Conservation (phyloP, 2,797 vertebrate species). For the Gymnothorax javanicus region DNA sequence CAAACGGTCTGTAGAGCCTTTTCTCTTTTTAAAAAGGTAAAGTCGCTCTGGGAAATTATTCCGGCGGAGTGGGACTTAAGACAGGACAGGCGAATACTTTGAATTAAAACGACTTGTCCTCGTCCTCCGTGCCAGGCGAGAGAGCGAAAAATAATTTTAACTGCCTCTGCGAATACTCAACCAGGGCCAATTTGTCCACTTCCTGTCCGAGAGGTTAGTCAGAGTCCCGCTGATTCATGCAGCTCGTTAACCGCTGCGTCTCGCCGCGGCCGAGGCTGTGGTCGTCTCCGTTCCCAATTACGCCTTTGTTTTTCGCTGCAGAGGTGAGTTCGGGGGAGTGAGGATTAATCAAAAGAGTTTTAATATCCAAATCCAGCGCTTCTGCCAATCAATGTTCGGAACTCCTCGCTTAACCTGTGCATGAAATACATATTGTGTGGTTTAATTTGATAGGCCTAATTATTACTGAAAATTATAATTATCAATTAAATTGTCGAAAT, state of each 20-base stretch:
- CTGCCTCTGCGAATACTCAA: not conserved
- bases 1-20: not conserved
- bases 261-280: slow-evolving; percentile 42
- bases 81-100: not conserved
- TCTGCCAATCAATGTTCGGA: not conserved
- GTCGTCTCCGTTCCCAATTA: slow-evolving; percentile 55
- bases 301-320: slow-evolving; percentile 30
- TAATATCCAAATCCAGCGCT: not conserved
- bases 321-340: slow-evolving; percentile 15
- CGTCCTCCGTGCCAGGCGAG: not conserved
- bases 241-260: slow-evolving; percentile 53
- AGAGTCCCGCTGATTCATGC: slow-evolving; percentile 58
- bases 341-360: too few relatives aligned
- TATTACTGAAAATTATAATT: too few relatives aligned
- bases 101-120: not conserved
- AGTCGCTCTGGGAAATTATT: slow-evolving; percentile 2
- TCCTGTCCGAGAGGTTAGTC: slow-evolving; percentile 42
- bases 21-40: not conserved
- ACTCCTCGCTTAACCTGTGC: too few relatives aligned
- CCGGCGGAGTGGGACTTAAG: not conserved
- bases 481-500: too few relatives aligned
- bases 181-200: slow-evolving; percentile 29
- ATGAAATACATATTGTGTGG: too few relatives aligned
- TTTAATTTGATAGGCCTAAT: too few relatives aligned
- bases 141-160: not conserved